phyloP scores from a whole-genome alignment of 2,888 invertebrate species.

The Aspidiotus destructor region DNA sequence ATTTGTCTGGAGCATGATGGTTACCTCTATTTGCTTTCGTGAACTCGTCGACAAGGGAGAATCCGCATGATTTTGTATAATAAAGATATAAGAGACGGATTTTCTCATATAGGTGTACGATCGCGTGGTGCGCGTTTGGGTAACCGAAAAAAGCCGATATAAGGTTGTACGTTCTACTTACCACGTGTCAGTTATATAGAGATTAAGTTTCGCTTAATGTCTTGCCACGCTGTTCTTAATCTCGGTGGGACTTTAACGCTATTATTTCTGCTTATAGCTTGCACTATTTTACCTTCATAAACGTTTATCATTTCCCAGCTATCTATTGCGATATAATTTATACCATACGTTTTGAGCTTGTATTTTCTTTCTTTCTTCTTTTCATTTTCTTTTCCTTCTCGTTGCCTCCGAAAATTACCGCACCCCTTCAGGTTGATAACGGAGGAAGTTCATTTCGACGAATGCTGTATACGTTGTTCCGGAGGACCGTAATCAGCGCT shows the following conservation, averaged over 20 bases:
- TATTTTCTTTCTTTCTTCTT: no score
- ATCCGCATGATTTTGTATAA: not conserved
- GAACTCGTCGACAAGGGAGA: not conserved
- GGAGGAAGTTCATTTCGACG: no score
- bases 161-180: conserved; percentile 28
- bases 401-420: no score
- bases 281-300: not conserved
- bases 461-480: no score
- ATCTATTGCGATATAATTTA: not conserved
- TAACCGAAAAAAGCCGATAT: conserved; percentile 28
- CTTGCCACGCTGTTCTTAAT: conserved; percentile 23
- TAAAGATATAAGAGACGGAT: conserved; percentile 1
- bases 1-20: no score
- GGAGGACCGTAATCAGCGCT: no score
- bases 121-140: not conserved
- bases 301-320: conserved; percentile 1
- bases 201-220: conserved; percentile 27
- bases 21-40: no score
- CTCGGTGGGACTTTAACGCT: conserved; percentile 31
- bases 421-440: no score
- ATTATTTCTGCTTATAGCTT: conserved; percentile 25
- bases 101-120: not conserved
- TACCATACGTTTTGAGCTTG: no score
- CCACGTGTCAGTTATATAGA: conserved; percentile 26
- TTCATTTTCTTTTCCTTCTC: no score